phyloP scores from a whole-genome alignment of 2,113 vertebrate species.

The Corvus cornix region DNA sequence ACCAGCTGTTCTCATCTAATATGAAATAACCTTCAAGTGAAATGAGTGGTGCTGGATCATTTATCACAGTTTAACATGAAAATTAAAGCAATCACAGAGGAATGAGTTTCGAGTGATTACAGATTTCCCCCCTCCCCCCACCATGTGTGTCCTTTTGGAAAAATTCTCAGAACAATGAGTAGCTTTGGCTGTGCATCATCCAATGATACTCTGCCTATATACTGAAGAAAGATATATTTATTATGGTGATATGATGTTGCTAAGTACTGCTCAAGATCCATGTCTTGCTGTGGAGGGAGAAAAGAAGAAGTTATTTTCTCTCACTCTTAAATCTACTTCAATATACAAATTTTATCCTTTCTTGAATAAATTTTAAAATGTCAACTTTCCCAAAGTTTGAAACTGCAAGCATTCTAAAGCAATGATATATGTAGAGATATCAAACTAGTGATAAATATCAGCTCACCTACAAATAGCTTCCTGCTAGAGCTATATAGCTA shows the following conservation, averaged over 20 bases:
- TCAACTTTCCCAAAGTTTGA: not conserved
- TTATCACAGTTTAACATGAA: not conserved
- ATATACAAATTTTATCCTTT: not conserved
- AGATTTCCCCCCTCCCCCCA: not conserved
- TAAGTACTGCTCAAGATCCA: not conserved
- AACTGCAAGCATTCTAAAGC: not conserved
- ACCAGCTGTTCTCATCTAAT: not conserved
- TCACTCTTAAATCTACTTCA: not conserved
- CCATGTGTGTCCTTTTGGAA: not conserved
- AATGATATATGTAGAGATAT: not conserved
- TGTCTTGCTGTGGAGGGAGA: not conserved
- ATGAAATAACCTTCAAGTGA: not conserved
- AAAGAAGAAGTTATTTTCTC: not conserved
- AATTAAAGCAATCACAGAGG: not conserved
- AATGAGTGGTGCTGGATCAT: not conserved
- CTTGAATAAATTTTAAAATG: not conserved
- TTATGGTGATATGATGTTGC: not conserved
- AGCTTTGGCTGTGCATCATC: not conserved
- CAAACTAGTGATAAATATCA: not conserved
- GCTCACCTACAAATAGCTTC: not conserved
- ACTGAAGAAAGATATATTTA: not conserved
- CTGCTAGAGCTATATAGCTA: not conserved
- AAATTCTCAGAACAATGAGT: not conserved
- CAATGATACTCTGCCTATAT: not conserved
- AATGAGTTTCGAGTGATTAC: not conserved